Conservation (phyloP, 2,797 vertebrate genomes). For the Catharus ustulatus region DNA sequence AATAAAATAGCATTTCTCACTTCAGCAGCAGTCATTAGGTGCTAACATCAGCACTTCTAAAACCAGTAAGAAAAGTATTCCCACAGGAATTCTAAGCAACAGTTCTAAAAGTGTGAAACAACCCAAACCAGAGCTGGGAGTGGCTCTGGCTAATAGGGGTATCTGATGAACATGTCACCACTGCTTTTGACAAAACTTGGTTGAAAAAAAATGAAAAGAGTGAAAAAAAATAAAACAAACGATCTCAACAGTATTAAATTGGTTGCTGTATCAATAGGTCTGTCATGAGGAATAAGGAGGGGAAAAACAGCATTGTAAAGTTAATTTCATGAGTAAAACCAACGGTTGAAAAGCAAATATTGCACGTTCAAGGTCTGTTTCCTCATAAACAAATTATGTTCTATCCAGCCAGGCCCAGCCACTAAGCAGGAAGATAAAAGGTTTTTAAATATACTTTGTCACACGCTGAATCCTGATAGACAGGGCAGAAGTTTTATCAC, state of each 20-base stretch:
- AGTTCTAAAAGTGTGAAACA: not conserved
- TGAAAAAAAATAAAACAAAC: not conserved
- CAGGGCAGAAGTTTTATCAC: not conserved
- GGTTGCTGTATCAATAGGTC: not conserved
- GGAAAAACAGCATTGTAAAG: fast-evolving
- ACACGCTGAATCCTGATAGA: not conserved
- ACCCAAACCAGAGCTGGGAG: not conserved
- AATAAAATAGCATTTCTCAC: not conserved
- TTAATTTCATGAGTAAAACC: not conserved
- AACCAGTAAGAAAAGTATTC: not conserved
- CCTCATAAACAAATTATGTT: not conserved
- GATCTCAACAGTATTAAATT: not conserved
- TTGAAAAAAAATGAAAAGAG: not conserved
- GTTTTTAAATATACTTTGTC: not conserved
- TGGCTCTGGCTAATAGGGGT: not conserved
- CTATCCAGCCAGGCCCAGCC: not conserved
- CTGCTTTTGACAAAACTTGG: not conserved
- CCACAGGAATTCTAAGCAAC: not conserved
- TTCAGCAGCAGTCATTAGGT: not conserved
- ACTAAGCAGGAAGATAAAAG: not conserved
- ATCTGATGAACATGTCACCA: not conserved
- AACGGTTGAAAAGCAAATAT: not conserved
- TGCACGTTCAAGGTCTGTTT: not conserved
- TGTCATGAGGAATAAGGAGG: not conserved
- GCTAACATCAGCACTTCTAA: not conserved